Percentiles rank a stretch among this genome's conserved stretches.
Evolutionary conservation across 2,888 invertebrate genomes (phyloP).

Genomic region (Drymonia ruficornis): DNA sequence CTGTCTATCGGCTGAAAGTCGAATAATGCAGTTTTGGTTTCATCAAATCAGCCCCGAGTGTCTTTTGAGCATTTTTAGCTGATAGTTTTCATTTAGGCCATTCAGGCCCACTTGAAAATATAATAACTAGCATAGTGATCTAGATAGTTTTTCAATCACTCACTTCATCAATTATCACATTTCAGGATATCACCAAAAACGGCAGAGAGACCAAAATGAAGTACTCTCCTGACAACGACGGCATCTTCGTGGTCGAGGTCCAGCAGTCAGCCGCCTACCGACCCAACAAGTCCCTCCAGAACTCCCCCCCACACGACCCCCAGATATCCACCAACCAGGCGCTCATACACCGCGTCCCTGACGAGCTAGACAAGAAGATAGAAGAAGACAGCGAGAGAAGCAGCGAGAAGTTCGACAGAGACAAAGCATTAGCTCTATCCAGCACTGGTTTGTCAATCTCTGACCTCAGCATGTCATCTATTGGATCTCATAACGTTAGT

Average conservation of each 20-base stretch:
- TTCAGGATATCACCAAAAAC: slow-evolving; percentile 88
- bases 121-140: too few relatives aligned
- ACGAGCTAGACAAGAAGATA: slow-evolving; percentile 64
- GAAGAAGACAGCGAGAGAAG: slow-evolving; percentile 68
- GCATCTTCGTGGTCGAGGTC: slow-evolving; percentile 90
- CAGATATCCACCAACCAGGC: slow-evolving; percentile 80
- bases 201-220: slow-evolving; percentile 91
- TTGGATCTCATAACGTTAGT: slow-evolving; percentile 88
- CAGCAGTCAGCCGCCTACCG: slow-evolving; percentile 74
- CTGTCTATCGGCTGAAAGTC: too few relatives aligned
- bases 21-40: too few relatives aligned
- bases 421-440: slow-evolving; percentile 82
- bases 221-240: slow-evolving; percentile 89
- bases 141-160: too few relatives aligned
- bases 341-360: slow-evolving; percentile 73
- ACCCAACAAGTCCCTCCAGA: slow-evolving; percentile 60
- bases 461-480: slow-evolving; percentile 90
- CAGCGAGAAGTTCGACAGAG: slow-evolving; percentile 59
- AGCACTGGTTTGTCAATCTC: slow-evolving; percentile 93
- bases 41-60: too few relatives aligned
- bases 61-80: too few relatives aligned
- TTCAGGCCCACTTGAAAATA: too few relatives aligned
- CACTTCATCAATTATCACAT: slow-evolving; percentile 16
- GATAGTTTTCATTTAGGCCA: too few relatives aligned
- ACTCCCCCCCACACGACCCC: slow-evolving; percentile 67